phyloP scores from a whole-genome alignment of 2,113 vertebrate genomes.

The Asarcornis scutulata region DNA sequence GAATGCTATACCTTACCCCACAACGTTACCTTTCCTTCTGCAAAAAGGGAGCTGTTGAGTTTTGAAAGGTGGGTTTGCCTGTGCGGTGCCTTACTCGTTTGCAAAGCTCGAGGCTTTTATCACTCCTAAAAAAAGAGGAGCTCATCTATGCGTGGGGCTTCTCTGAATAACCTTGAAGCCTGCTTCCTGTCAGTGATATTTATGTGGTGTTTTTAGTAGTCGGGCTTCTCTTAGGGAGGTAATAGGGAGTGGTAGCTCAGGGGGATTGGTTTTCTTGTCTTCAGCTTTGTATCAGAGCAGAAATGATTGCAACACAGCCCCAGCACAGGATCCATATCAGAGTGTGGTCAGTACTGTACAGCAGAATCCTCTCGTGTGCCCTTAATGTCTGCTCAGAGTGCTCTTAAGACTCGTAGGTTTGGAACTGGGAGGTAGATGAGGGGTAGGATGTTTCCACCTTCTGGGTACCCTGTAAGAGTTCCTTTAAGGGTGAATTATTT shows the following conservation, averaged over 20 bases:
- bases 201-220: constrained; percentile 48
- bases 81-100: not conserved
- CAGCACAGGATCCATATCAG: not conserved
- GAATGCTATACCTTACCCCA: constrained; percentile 3
- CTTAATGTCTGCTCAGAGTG: not conserved
- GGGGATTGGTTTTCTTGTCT: constrained; percentile 6
- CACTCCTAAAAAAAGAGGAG: constrained; percentile 1
- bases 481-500: not conserved
- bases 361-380: rapidly evolving
- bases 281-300: not conserved
- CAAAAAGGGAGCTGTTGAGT: not conserved
- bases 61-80: constrained; percentile 12
- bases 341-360: not conserved
- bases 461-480: not conserved
- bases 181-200: constrained; percentile 47
- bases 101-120: not conserved
- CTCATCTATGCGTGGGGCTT: not conserved
- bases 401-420: not conserved
- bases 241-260: constrained; percentile 15
- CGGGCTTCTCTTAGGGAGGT: not conserved
- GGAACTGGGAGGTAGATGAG: not conserved
- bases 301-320: not conserved
- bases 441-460: not conserved
- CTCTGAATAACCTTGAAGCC: constrained; percentile 43
- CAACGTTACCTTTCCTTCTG: constrained; percentile 8